Evolutionary conservation across 2,888 invertebrate species (phyloP).

Genomic region (Leptinotarsa rubiginosa): DNA sequence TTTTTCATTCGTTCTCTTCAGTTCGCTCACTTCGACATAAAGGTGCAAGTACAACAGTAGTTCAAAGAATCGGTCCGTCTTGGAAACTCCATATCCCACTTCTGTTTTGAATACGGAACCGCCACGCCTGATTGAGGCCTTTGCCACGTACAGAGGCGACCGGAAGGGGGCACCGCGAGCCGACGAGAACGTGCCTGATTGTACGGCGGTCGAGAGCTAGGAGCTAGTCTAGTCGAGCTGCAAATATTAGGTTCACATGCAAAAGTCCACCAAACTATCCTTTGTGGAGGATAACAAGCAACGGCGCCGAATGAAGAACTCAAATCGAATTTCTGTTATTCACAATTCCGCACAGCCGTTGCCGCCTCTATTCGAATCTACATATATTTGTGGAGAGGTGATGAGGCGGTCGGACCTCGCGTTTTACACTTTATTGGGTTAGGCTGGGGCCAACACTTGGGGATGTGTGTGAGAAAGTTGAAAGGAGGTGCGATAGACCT

Average conservation of each 20-base stretch:
- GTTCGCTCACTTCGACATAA: too few relatives aligned
- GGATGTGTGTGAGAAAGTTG: constrained; percentile 15
- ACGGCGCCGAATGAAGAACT: constrained; percentile 59
- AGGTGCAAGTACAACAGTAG: neutral
- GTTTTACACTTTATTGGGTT: constrained; percentile 57
- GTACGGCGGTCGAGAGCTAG: constrained; percentile 25
- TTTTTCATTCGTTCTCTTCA: too few relatives aligned
- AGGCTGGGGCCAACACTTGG: constrained; percentile 28
- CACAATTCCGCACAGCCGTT: constrained; percentile 53
- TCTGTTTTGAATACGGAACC: constrained; percentile 34
- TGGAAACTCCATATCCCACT: constrained; percentile 22
- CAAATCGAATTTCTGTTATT: constrained; percentile 64
- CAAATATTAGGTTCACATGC: constrained; percentile 62
- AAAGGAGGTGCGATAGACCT: neutral
- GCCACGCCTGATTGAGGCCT: constrained; percentile 27
- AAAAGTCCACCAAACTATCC: constrained; percentile 63
- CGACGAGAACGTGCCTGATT: constrained; percentile 38
- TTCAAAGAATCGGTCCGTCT: neutral
- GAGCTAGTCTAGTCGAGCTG: constrained; percentile 36
- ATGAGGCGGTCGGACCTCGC: constrained; percentile 52
- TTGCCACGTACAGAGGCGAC: constrained; percentile 20
- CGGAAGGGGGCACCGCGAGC: constrained; percentile 25
- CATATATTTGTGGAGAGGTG: constrained; percentile 62
- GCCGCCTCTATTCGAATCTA: constrained; percentile 59
- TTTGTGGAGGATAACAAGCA: constrained; percentile 63